These are phyloP conservation scores for Macroteleia sp. DNA, from an alignment of 2,888 invertebrate genomes.

Conservation along the genomic window DNA sequence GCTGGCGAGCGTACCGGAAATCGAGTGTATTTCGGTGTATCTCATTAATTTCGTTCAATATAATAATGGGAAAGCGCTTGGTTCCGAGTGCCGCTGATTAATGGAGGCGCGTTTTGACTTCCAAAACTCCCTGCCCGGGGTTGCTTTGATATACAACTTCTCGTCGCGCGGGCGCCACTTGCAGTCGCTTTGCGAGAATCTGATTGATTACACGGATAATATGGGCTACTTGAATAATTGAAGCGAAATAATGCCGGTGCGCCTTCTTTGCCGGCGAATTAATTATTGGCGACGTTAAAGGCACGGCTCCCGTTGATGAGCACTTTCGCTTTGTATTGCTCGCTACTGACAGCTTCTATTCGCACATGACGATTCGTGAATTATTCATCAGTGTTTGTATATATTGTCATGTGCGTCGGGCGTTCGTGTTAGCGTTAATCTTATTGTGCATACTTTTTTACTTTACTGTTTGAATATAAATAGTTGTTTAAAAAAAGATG, in stretches of 20 bases:
- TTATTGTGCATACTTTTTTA: constrained; percentile 48
- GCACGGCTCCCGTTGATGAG: constrained; percentile 56
- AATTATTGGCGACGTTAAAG: constrained; percentile 63
- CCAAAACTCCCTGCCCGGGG: constrained; percentile 71
- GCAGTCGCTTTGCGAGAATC: constrained; percentile 68
- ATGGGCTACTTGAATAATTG: constrained; percentile 74
- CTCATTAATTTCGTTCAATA: constrained; percentile 84
- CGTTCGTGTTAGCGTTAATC: constrained; percentile 42
- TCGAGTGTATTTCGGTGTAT: constrained; percentile 84
- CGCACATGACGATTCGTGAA: constrained; percentile 58
- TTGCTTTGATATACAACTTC: constrained; percentile 64
- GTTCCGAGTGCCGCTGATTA: constrained; percentile 77
- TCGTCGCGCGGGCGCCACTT: constrained; percentile 65
- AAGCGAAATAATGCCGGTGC: constrained; percentile 71
- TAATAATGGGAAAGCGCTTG: constrained; percentile 76
- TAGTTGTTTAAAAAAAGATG: constrained; percentile 30
- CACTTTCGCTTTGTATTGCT: constrained; percentile 59
- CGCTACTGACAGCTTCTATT: constrained; percentile 57
- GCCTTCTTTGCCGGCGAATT: constrained; percentile 64
- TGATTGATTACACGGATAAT: constrained; percentile 76
- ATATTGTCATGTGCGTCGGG: constrained; percentile 52
- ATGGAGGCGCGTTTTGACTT: constrained; percentile 80
- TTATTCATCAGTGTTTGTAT: constrained; percentile 52
- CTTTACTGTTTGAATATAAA: constrained; percentile 40
- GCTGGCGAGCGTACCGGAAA: constrained; percentile 73